Evolutionary conservation across 1,140 invertebrate genomes (phyloP).

Genomic region (Chrysomallon squamiferum): DNA sequence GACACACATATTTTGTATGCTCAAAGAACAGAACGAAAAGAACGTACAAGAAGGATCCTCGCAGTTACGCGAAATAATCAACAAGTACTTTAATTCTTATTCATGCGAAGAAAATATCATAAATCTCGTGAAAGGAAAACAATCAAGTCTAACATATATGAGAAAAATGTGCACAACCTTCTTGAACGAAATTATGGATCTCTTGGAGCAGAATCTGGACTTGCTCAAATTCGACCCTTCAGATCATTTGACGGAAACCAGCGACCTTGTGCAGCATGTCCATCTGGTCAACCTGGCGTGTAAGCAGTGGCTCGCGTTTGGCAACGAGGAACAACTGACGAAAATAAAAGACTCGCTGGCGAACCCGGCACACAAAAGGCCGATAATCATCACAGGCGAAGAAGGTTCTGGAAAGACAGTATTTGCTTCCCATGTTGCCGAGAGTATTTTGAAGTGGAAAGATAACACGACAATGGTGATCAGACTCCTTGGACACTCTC

Average conservation of each 20-base stretch:
- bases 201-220: constrained; percentile 15
- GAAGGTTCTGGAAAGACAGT: constrained; percentile 21
- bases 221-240: constrained; percentile 18
- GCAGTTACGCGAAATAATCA: not conserved
- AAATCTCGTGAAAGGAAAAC: not conserved
- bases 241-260: constrained; percentile 18
- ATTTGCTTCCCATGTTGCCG: constrained; percentile 16
- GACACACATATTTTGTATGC: constrained; percentile 22
- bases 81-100: not conserved
- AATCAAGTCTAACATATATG: not conserved
- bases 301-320: not conserved
- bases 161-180: constrained; percentile 17
- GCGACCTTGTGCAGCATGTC: constrained; percentile 25
- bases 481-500: constrained; percentile 17
- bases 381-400: constrained; percentile 11
- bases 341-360: constrained; percentile 4
- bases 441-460: not conserved
- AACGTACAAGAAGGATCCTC: not conserved
- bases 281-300: not conserved
- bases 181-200: constrained; percentile 10
- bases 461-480: constrained; percentile 15
- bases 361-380: not conserved
- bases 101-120: not conserved
- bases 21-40: constrained; percentile 9
- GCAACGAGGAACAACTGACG: not conserved